Evolutionary conservation across 2,797 vertebrate species (phyloP).

Genomic region (Zenarchopterus dispar): DNA sequence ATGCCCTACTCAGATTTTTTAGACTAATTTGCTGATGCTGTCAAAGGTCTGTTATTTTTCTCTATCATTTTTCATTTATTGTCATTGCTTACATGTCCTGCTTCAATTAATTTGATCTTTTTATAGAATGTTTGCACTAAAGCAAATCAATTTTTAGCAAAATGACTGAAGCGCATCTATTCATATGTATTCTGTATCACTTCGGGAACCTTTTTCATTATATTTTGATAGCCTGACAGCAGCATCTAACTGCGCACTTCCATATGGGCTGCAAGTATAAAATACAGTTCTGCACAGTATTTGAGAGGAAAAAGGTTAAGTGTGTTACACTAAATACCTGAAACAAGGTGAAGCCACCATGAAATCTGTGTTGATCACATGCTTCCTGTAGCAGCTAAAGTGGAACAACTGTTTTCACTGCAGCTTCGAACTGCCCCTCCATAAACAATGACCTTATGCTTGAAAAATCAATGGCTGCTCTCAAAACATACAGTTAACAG

Average conservation of each 20-base stretch:
- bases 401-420: slow-evolving; percentile 65
- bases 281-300: background rate
- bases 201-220: background rate
- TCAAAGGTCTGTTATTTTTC: no score
- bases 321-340: slow-evolving; percentile 34
- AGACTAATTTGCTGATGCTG: no score
- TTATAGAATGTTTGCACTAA: slow-evolving; percentile 9
- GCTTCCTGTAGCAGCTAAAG: slow-evolving; percentile 51
- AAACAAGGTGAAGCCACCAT: slow-evolving; percentile 56
- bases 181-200: background rate
- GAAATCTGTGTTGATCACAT: slow-evolving; percentile 63
- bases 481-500: slow-evolving; percentile 42
- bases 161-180: background rate
- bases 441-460: slow-evolving; percentile 75
- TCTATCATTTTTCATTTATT: no score
- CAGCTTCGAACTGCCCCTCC: slow-evolving; percentile 62
- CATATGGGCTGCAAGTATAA: background rate
- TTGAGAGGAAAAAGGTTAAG: slow-evolving; percentile 20
- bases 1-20: no score
- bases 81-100: slow-evolving; percentile 3
- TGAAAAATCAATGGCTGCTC: slow-evolving; percentile 68
- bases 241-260: no score
- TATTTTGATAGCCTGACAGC: background rate
- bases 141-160: slow-evolving; percentile 1
- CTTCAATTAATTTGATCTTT: slow-evolving; percentile 12